Conservation (phyloP, 2,888 invertebrate genomes). For the Choreutis nemorana region DNA sequence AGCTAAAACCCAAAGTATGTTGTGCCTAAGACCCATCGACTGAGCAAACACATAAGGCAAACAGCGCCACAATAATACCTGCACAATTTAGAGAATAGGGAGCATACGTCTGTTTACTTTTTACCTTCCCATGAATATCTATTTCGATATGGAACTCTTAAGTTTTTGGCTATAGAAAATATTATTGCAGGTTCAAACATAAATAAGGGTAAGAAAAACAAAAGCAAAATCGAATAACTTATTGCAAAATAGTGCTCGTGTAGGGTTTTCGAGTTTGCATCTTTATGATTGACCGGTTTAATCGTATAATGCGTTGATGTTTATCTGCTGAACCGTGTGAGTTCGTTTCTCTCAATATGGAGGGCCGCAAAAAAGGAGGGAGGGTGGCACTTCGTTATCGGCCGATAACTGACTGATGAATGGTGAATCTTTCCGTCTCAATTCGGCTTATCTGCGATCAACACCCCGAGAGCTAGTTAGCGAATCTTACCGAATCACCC, state of each 20-base stretch:
- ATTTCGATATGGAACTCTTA: constrained; percentile 12
- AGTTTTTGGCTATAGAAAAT: not conserved
- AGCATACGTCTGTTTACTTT: constrained; percentile 32
- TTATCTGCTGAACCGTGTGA: constrained; percentile 38
- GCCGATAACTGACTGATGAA: constrained; percentile 61
- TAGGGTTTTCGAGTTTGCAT: not conserved
- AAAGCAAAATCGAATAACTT: not conserved
- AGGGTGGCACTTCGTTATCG: constrained; percentile 42
- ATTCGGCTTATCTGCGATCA: constrained; percentile 58
- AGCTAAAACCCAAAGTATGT: constrained; percentile 65
- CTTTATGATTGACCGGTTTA: constrained; percentile 3
- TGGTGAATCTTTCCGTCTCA: constrained; percentile 51
- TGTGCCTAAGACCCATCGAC: constrained; percentile 58
- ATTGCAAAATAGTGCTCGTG: not conserved
- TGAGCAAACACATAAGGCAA: constrained; percentile 46
- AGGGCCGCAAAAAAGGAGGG: constrained; percentile 34
- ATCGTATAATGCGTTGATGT: constrained; percentile 18
- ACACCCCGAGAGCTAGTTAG: constrained; percentile 58
- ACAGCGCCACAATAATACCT: constrained; percentile 51
- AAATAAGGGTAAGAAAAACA: not conserved
- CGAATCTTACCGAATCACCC: constrained; percentile 26
- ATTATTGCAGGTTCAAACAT: not conserved
- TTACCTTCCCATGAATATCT: constrained; percentile 34
- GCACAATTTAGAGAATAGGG: constrained; percentile 57
- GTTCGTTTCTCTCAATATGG: constrained; percentile 42